These are phyloP conservation scores for Cryptops parisi DNA, from an alignment of 2,888 invertebrate genomes.

Conservation along the genomic window DNA sequence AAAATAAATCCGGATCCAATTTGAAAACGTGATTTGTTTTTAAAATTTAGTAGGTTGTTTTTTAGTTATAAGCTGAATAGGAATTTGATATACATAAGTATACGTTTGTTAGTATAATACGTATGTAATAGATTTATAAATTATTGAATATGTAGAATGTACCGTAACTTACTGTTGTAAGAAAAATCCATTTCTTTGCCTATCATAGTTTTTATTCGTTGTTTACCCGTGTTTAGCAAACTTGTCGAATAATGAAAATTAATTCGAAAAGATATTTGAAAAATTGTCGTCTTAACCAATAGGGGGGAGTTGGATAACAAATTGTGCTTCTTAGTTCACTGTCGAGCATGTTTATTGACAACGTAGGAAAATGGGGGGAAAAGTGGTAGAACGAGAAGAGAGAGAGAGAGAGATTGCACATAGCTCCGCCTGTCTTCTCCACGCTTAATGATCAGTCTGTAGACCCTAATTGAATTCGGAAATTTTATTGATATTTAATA, in stretches of 20 bases:
- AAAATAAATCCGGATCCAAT: no score
- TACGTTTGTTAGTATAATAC: no score
- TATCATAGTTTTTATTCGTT: not conserved
- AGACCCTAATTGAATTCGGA: slow-evolving; percentile 10
- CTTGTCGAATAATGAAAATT: no score
- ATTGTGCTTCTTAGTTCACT: not conserved
- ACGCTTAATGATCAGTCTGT: not conserved
- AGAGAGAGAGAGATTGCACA: not conserved
- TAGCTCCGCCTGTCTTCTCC: not conserved
- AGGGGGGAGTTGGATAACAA: not conserved
- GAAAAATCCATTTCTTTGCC: not conserved
- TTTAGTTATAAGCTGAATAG: no score
- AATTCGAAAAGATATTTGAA: not conserved
- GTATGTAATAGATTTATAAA: no score
- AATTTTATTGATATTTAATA: slow-evolving; percentile 13
- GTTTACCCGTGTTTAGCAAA: no score
- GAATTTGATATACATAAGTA: no score
- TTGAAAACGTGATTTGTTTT: no score
- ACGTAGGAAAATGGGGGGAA: not conserved
- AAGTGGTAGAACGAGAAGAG: not conserved
- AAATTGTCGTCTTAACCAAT: not conserved
- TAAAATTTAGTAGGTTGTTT: no score
- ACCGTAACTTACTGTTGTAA: no score
- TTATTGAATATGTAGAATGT: no score
- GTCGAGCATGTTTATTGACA: not conserved